phyloP scores from a whole-genome alignment of 2,113 vertebrate genomes.

The Centropus unirufus region DNA sequence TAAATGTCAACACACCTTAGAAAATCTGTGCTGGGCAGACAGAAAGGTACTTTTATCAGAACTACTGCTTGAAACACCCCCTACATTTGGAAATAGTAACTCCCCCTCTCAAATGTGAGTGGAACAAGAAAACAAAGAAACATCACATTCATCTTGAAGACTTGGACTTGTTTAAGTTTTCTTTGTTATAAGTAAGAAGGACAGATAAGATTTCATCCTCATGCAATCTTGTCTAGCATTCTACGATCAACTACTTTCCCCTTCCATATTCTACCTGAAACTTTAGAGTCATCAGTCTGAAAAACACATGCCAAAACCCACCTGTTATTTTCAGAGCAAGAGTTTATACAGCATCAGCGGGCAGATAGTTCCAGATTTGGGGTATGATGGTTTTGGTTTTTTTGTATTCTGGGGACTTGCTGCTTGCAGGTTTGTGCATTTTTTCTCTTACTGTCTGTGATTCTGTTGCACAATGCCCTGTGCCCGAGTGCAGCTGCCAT shows the following conservation, averaged over 20 bases:
- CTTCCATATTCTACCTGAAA: neutral
- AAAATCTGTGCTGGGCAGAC: neutral
- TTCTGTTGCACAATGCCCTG: rapidly evolving
- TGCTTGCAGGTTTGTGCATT: neutral
- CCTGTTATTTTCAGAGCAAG: neutral
- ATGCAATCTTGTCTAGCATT: neutral
- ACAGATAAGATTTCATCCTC: neutral
- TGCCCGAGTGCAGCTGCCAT: rapidly evolving
- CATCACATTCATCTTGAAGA: neutral
- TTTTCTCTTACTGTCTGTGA: neutral
- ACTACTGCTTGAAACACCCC: neutral
- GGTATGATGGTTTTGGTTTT: rapidly evolving
- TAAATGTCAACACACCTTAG: neutral
- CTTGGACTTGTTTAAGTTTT: neutral
- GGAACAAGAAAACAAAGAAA: neutral
- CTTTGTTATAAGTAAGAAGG: neutral
- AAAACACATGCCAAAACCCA: neutral
- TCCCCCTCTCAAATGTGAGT: neutral
- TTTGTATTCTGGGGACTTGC: neutral
- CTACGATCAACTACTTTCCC: neutral
- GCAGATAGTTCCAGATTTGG: neutral
- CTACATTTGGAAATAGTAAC: neutral
- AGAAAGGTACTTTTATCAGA: neutral
- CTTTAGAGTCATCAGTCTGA: neutral
- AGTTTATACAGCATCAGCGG: neutral